These are phyloP conservation scores for Stichodactyla mertensii DNA, from an alignment of 64 coral and sea anemone species.

Conservation along the genomic window DNA sequence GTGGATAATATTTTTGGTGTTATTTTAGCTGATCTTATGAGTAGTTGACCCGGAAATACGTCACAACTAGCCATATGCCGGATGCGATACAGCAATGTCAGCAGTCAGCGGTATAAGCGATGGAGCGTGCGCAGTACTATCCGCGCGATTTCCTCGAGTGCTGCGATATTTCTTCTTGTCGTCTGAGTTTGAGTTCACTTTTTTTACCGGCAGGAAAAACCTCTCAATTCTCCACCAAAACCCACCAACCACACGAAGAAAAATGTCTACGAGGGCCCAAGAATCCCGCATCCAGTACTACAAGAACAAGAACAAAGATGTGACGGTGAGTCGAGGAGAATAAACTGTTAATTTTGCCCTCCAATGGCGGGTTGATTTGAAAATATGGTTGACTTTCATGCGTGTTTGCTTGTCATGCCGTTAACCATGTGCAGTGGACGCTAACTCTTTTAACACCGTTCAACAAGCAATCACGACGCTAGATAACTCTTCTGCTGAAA, in stretches of 20 bases:
- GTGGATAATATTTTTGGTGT: no score
- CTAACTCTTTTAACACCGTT: not conserved
- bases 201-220: slow-evolving; percentile 12
- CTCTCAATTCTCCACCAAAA: not conserved
- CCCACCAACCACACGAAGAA: not conserved
- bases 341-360: not conserved
- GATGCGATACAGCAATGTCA: not conserved
- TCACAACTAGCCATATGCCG: not conserved
- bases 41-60: not conserved
- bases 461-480: not conserved
- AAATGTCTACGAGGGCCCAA: slow-evolving; percentile 76
- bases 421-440: not conserved
- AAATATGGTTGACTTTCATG: slow-evolving; percentile 15
- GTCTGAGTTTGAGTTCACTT: slow-evolving; percentile 2
- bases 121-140: not conserved
- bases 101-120: not conserved
- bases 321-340: slow-evolving; percentile 60
- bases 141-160: slow-evolving; percentile 14
- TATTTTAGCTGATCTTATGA: no score
- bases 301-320: slow-evolving; percentile 99
- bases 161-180: slow-evolving; percentile 12
- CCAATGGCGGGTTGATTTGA: slow-evolving; percentile 60
- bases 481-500: not conserved
- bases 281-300: slow-evolving; percentile 85
- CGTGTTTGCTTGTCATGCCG: not conserved